phyloP scores from a whole-genome alignment of 2,797 vertebrate genomes.

The Fistularia commersonii region DNA sequence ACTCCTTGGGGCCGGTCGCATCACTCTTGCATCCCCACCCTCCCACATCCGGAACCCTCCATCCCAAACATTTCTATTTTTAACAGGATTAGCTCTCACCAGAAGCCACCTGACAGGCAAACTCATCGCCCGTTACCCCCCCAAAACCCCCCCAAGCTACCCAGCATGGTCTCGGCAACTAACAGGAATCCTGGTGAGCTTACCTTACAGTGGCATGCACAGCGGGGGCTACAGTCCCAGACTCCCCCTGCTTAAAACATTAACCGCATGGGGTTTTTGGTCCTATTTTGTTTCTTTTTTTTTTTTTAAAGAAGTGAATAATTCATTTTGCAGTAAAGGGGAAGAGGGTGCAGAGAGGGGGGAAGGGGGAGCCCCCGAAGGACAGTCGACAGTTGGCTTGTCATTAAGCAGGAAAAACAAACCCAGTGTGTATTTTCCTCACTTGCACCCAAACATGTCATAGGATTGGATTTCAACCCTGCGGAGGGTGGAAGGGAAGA shows the following conservation, averaged over 20 bases:
- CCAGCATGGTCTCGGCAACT: constrained; percentile 39
- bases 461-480: no score
- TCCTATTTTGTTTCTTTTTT: neutral
- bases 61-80: constrained; percentile 70
- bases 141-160: constrained; percentile 28
- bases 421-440: no score
- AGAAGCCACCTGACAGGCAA: constrained; percentile 63
- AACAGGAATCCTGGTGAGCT: constrained; percentile 46
- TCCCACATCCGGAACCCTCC: constrained; percentile 23
- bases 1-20: constrained; percentile 57
- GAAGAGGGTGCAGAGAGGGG: neutral
- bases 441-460: no score
- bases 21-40: constrained; percentile 32
- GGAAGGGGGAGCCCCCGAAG: no score
- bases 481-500: no score
- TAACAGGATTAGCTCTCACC: constrained; percentile 66
- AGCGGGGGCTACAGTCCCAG: constrained; percentile 8
- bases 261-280: constrained; percentile 6
- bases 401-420: no score
- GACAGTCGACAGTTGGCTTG: no score
- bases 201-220: constrained; percentile 31
- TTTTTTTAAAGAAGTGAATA: constrained; percentile 11
- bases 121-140: constrained; percentile 30
- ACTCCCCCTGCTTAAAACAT: constrained; percentile 17
- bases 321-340: constrained; percentile 1